Base-by-base conservation (phyloP, 2,113 vertebrate species). In the Todiramphus chloris region DNA sequence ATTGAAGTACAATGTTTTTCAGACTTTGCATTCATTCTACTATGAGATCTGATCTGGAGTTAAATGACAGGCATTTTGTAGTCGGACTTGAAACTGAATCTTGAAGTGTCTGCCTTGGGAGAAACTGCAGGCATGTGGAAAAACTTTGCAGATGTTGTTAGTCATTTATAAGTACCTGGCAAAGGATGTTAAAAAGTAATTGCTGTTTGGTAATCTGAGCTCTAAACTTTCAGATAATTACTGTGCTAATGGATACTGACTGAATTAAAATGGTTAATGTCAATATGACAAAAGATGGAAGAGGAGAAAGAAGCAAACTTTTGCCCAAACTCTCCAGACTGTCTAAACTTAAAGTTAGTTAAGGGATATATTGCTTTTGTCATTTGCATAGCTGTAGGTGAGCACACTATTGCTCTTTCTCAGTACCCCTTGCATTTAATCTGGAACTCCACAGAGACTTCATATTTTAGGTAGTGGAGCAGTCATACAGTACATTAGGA, bases 11-110 rank as follows among this genome's bases (percentile, higher is more conserved):
- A 91, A 75, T 39, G 69, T 12, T 84, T 83, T 94, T 72, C 66
- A 89, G 80, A 13, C 48, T 86, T 50, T 30, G 15, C 66, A 58
- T 88, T 92, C 0, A 0, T 68, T 92, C 64, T 74, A 55, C 83
- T 78, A 63, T 64, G 69, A 89, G 68, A 81, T 82, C 53, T 84
- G 70, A 76, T 89, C 48, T 64, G 46, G 20, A 87, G 66, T 59
- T 43, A 93, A 56, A 91, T 79, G 81, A 69, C 56, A 87, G 46
- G 20, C 20, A 89, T 94, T 96, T 95, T 89, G 48, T 33, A 92
- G 69, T 81, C 73, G 87, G 56, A 67, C 35, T 74, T 70, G 30
- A 81, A 87, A 72, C 53, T 56, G 60, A 60, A 89, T 35, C 56
- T 83, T 63, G 50, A 59, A 66, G 56, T 56, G 19, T 21, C 35